Base-by-base conservation (phyloP, 2,888 invertebrate genomes). In the Andrena fulva region DNA sequence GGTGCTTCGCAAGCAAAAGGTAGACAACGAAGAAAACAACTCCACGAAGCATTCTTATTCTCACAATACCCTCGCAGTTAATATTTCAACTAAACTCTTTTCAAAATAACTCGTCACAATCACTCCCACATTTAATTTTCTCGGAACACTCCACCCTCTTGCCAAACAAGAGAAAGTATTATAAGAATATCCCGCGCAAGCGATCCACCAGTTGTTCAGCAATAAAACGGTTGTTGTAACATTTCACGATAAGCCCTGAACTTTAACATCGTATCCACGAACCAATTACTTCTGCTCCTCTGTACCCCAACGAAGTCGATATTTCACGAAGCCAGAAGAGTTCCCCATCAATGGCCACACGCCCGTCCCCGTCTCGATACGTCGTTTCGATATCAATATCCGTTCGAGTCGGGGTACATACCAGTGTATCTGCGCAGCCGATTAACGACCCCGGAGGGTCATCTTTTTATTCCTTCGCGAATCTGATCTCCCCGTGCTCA, bases 401-500 rank as follows among this genome's bases (percentile, higher is more conserved):
- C 12, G 10, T 2, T 24, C 12, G 52, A 24, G 2, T 27, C 29
- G 52, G 48, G 10, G 8, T 4, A 20, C 31, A 48, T 16, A 10
- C 8, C 5, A 16, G 8, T 2, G 27, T 20, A 42, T 27, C 42
- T 16, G 16, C 42, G 56, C 20, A 52, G 70, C n/a, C 70, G 78
- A 60, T 64, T 66, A 77, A 80, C 66, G 27, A 56, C 35, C 68
- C 10, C 64, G 8, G 10, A 3, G 68, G 27, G 29, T 67, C 33
- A 20, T 42, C 63, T 60, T 72, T 77, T 69, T 68, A 52, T 69
- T 68, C 56, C 72, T 12, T 52, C 29, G 33, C 59, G 27, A 71
- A 75, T 63, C 69, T 63, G 67, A 62, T 70, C 42, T 42, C 54
- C 52, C 66, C 33, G 52, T 56, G 67, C 50, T 76, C 73, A 66